Evolutionary conservation across 53 echinoderm and acorn worm species (phyloP).

Genomic region (Luidia sarsii): DNA sequence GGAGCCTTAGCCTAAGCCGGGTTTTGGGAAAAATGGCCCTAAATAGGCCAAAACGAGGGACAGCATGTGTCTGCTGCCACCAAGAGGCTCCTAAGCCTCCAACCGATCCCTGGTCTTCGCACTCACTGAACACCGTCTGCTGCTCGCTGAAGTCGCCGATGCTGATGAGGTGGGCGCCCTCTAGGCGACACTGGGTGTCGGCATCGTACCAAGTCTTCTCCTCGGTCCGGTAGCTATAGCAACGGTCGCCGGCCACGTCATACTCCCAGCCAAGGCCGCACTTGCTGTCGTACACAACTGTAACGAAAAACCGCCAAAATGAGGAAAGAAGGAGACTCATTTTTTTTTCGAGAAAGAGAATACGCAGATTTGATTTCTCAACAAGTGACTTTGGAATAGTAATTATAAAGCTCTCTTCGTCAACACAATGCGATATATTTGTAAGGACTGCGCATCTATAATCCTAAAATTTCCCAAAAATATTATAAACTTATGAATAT

Average conservation of each 20-base stretch:
- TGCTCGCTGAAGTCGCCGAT: constrained; percentile 32
- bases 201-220: constrained; percentile 5
- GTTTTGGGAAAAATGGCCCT: too few relatives aligned
- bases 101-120: too few relatives aligned
- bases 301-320: background rate
- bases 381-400: too few relatives aligned
- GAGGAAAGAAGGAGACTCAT: background rate
- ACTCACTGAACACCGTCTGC: constrained; percentile 22
- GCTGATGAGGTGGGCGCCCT: constrained; percentile 45
- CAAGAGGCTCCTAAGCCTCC: too few relatives aligned
- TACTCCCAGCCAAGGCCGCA: constrained; percentile 54
- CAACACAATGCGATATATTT: too few relatives aligned
- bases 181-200: constrained; percentile 28
- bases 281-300: constrained; percentile 39
- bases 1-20: too few relatives aligned
- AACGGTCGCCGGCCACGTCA: constrained; percentile 18
- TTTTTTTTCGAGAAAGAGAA: background rate
- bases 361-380: background rate
- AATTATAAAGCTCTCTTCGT: too few relatives aligned
- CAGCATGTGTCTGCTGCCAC: too few relatives aligned
- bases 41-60: too few relatives aligned
- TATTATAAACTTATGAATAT: too few relatives aligned
- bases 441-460: too few relatives aligned
- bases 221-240: constrained; percentile 40
- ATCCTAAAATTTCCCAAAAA: too few relatives aligned